Conservation (phyloP, 2,113 vertebrate genomes). For the Spea multiplicata region DNA sequence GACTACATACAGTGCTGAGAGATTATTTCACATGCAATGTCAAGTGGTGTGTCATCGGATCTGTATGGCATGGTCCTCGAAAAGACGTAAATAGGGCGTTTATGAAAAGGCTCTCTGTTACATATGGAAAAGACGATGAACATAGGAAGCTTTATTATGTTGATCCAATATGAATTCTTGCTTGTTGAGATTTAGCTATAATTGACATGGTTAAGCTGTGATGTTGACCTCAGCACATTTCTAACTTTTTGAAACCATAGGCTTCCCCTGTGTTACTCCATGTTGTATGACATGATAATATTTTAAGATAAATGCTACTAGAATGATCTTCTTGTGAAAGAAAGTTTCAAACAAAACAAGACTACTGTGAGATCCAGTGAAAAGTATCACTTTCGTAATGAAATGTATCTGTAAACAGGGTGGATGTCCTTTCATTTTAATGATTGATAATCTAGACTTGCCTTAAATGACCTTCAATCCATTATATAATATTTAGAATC, state of each 20-base stretch:
- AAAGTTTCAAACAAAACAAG: no score
- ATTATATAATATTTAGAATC: no score
- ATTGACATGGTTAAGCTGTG: not conserved
- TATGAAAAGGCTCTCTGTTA: slow-evolving; percentile 30
- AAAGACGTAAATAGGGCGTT: not conserved
- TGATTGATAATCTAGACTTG: no score
- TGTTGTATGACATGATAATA: no score
- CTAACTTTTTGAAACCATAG: not conserved
- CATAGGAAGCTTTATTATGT: slow-evolving; percentile 24
- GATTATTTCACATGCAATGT: slow-evolving; percentile 25
- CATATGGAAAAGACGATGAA: not conserved
- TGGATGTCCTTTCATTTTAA: no score
- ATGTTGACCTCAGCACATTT: not conserved
- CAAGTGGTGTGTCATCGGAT: slow-evolving; percentile 34
- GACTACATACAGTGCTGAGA: not conserved
- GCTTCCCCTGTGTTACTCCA: no score
- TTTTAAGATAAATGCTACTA: no score
- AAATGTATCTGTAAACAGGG: no score
- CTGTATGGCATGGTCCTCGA: slow-evolving; percentile 10
- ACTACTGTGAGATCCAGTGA: no score
- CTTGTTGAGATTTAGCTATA: not conserved
- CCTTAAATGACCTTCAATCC: no score
- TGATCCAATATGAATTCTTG: not conserved
- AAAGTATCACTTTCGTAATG: no score
- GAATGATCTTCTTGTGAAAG: no score